Evolutionary conservation across 2,888 invertebrate species (phyloP).

Genomic region (Drosophila infuscata): DNA sequence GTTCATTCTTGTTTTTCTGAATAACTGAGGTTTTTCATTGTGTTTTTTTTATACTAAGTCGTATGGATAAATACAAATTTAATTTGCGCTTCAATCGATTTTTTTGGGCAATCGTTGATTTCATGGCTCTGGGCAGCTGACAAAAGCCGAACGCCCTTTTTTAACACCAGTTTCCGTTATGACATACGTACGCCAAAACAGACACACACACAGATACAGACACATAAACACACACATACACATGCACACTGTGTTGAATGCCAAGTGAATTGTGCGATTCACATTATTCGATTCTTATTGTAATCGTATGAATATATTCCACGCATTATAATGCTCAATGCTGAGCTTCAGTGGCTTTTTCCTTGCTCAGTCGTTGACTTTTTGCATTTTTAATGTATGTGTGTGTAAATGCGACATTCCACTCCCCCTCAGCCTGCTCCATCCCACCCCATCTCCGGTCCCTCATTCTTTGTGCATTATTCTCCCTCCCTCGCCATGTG

Average conservation of each 20-base stretch:
- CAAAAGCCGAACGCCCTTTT: constrained; percentile 43
- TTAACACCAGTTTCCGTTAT: constrained; percentile 51
- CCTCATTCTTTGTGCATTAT: constrained; percentile 7
- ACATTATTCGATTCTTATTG: constrained; percentile 78
- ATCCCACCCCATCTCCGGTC: not conserved
- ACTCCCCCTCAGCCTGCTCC: not conserved
- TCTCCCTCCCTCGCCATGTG: constrained; percentile 27
- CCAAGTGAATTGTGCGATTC: constrained; percentile 49
- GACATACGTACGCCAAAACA: constrained; percentile 21
- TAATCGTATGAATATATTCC: constrained; percentile 79
- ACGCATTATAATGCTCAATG: constrained; percentile 68
- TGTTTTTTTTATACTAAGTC: constrained; percentile 5
- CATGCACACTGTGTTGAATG: constrained; percentile 26
- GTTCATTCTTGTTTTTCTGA: not conserved
- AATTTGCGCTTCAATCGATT: constrained; percentile 46
- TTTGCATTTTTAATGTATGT: constrained; percentile 72
- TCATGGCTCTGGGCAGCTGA: constrained; percentile 35
- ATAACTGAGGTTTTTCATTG: not conserved
- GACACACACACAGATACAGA: constrained; percentile 3
- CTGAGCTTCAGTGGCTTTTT: constrained; percentile 73
- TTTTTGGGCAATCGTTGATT: constrained; percentile 36
- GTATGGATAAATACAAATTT: constrained; percentile 17
- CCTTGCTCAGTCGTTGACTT: constrained; percentile 73
- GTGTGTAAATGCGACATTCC: constrained; percentile 55
- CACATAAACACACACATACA: not conserved